Base-by-base conservation (phyloP, 2,888 invertebrate genomes). In the Athalia cordata region DNA sequence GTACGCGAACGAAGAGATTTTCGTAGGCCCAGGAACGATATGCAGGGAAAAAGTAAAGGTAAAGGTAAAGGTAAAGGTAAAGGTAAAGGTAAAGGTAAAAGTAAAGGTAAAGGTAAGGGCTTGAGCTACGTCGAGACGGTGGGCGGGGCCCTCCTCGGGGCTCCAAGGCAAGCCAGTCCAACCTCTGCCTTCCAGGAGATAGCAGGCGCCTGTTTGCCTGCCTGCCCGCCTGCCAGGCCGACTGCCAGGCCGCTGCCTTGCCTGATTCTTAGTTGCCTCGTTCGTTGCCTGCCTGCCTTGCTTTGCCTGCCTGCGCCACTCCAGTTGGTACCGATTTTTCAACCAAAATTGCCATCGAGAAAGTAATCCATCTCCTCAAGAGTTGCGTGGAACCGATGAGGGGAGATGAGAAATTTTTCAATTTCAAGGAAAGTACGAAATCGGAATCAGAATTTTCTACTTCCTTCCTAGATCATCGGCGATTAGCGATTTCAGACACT, bases 131-230 rank as follows among this genome's bases (percentile, higher is more conserved):
- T 88, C 89, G 88, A 89, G 89, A 89, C 89, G 89, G 87, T 90
- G 89, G 90, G 90, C 90, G 89, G 89, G 87, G 86, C 88, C 75
- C 75, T 88, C 87, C 87, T 87, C 87, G 86, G 85, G 87, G 89
- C 89, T 89, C 89, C 90, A 90, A 90, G 90, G 90, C 89, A 89
- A 90, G 89, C 89, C 89, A 89, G 89, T 90, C 89, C 86, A 85
- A 88, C 86, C 89, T 88, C 87, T 85, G 87, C 87, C 86, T 88
- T 89, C 84, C 85, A 86, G 86, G 85, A 88, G 86, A 87, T 86
- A 87, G 87, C 85, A 84, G 84, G 75, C 78, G 78, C 79, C 75
- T 75, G 75, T 29, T 62, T 75, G 75, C 75, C 64, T 75, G 75
- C 59, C 75, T 75, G 75, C 75, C 75, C 50, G 68, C 68, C 55